These are phyloP conservation scores for Exephanes ischioxanthus DNA, from an alignment of 2,888 invertebrate species.

Conservation along the genomic window DNA sequence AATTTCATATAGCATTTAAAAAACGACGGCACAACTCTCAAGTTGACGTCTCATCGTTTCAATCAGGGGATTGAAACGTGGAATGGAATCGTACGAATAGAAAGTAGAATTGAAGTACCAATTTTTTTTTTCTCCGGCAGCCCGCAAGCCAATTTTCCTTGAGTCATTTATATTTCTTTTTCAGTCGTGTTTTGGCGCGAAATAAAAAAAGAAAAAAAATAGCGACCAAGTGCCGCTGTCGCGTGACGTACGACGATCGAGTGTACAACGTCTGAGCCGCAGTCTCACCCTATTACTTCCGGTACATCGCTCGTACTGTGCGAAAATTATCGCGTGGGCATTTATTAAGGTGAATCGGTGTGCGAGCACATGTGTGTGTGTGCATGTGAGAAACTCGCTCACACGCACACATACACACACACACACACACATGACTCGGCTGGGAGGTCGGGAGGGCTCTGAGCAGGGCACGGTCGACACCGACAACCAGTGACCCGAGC, in stretches of 20 bases:
- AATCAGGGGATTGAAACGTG: no score
- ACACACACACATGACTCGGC: constrained; percentile 10
- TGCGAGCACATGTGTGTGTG: neutral
- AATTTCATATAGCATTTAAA: no score
- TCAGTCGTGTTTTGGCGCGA: no score
- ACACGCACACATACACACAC: constrained; percentile 1
- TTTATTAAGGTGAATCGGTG: constrained; percentile 55
- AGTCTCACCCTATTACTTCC: constrained; percentile 58
- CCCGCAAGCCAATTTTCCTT: no score
- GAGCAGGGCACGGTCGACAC: constrained; percentile 46
- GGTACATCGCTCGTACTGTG: constrained; percentile 54
- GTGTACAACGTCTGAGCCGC: constrained; percentile 39
- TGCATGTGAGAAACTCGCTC: neutral
- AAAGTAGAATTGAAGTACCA: no score
- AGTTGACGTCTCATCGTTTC: no score
- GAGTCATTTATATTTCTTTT: no score
- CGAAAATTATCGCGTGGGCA: constrained; percentile 61
- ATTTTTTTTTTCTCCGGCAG: no score
- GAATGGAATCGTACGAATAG: no score
- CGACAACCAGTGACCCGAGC: constrained; percentile 69
- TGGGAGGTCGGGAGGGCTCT: neutral
- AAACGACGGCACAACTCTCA: no score
- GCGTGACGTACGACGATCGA: constrained; percentile 17
- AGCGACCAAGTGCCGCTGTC: neutral
- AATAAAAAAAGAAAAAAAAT: no score